Evolutionary conservation across 2,113 vertebrate species (phyloP), one percentile per base, ranked within the genome.

Genomic region (Oriolus oriolus): DNA sequence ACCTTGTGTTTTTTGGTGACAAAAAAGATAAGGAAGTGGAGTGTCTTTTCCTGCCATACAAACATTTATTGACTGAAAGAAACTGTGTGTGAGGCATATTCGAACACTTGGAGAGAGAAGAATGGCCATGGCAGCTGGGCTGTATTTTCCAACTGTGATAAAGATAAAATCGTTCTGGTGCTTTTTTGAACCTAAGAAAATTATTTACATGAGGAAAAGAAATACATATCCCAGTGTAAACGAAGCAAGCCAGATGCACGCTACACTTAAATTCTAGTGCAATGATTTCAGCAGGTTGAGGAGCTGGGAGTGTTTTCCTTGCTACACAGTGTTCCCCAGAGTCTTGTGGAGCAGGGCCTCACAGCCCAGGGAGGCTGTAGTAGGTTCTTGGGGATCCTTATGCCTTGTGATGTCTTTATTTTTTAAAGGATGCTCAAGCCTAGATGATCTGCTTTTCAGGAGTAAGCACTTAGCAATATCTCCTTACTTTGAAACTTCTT

Each of bases 271-370:
- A 28, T 31, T 86, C 31, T 44, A 31, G 28, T 31, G 39, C 24
- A 78, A 42, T 16, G 30, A 14, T 70, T 77, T 47, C 3, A 9
- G 28, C 37, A 68, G 21, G 13, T 5, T 84, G 49, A 57, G 86
- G 50, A 60, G 11, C 15, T 83, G 66, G 10, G 30, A 54, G 3
- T 21, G 2, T 89, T 84, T 61, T 59, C 47, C 27, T 52, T 47
- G 30, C 0, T 4, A 1, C 10, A 28, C 2, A 1, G 1, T 0
- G 0, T 35, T 85, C 42, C 31, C 13, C 39, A 37, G 23, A n/a
- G 45, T 42, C 12, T 11, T 0, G 1, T 0, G 5, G 14, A 66
- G 24, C 26, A 77, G 66, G 10, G 10, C 4, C n/a, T 42, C 0
- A 0, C 9, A 41, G 26, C 16, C 11, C 37, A 56, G 26, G 11